Conservation (phyloP, 2,113 vertebrate species). For the Burhinus bistriatus region DNA sequence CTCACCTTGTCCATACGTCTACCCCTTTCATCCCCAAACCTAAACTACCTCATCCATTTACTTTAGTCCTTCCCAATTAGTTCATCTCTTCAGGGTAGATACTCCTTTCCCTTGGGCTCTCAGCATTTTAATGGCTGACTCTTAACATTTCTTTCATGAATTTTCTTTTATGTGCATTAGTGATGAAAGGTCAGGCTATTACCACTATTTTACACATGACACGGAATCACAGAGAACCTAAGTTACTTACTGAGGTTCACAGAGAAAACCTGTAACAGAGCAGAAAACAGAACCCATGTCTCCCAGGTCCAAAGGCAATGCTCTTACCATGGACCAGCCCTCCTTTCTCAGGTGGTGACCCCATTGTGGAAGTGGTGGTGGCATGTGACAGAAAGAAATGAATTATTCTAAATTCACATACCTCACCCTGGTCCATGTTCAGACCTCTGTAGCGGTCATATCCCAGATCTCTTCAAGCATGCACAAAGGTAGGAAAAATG, state of each 20-base stretch:
- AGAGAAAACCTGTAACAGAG: neutral
- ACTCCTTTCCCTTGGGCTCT: neutral
- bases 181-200: neutral
- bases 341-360: neutral
- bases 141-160: neutral
- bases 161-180: neutral
- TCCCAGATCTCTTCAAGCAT: neutral
- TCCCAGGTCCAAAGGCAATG: neutral
- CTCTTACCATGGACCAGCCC: neutral
- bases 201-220: neutral
- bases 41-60: constrained; percentile 6
- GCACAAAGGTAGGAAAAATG: neutral
- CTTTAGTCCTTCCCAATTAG: neutral
- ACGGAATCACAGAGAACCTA: neutral
- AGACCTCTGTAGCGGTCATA: neutral
- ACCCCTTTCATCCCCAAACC: neutral
- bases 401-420: neutral
- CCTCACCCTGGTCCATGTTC: neutral
- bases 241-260: neutral
- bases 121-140: neutral
- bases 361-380: neutral
- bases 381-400: neutral
- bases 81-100: neutral
- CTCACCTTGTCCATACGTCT: neutral
- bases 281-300: neutral